Base-by-base conservation (phyloP, 2,113 vertebrate genomes). In the Carlito syrichta region DNA sequence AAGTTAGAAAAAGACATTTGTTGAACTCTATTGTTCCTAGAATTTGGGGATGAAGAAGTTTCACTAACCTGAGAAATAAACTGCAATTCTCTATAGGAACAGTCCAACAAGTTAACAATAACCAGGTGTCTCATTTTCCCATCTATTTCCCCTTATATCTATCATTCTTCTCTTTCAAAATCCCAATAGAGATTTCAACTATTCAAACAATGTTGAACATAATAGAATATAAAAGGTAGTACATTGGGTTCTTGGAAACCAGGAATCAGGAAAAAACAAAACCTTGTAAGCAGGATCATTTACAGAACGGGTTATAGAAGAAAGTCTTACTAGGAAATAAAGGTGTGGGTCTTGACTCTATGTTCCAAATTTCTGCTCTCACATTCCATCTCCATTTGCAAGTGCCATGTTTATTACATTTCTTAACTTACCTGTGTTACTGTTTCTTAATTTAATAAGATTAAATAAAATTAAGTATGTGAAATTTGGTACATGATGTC, bases 391-490 rank as follows among this genome's bases (percentile, higher is more conserved):
- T 84, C 6, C 22, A 54, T 62, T 89, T 54, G 40, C 11, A 93
- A 52, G 23, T 6, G 27, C n/a, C 8, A 2, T 40, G 22, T 38
- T 58, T 17, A 5, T 74, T 48, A 32, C 54, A 22, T 48, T 86
- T 54, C 27, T 60, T 74, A 63, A 12, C 1, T 56, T 66, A 23
- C 91, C 35, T 91, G 16, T 54, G 30, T 38, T 22, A 92, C 12
- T 95, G 2, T 95, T 89, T 89, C 8, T 85, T 79, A 23, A 66
- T 76, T 84, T 95, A 89, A 48, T 85, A 48, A 89, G 43, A 66
- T 48, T 40, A 74, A 60, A 50, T 93, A 23, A 91, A 88, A 85
- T 56, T 79, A n/a, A 81, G 8, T 6, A 20, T 85, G 22, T 81
- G 38, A 78, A 79, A 52, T 88, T 91, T 50, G 93, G 32, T 38